A percentile compares a stretch with the other conserved stretches of the same genome.
Conservation (phyloP, 2,888 invertebrate genomes). For the Dexiosoma caninum region DNA sequence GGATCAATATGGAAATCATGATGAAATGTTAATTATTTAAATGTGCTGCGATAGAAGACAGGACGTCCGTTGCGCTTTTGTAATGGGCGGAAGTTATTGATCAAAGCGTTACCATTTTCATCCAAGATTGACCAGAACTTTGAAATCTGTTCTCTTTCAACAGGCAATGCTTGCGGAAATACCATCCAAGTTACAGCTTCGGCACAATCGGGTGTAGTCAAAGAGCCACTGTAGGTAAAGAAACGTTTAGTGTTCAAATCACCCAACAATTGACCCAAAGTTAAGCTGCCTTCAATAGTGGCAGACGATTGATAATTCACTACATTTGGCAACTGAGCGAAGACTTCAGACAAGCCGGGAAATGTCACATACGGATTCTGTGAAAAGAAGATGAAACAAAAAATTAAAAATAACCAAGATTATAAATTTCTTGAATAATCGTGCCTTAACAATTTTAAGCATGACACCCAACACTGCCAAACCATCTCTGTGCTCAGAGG, state of each 20-base stretch:
- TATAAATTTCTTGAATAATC: slow-evolving; percentile 38
- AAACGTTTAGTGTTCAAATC: slow-evolving; percentile 67
- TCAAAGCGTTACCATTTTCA: slow-evolving; percentile 24
- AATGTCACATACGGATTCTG: slow-evolving; percentile 35
- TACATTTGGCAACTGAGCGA: slow-evolving; percentile 67
- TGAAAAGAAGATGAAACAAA: neutral
- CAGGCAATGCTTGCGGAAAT: slow-evolving; percentile 60
- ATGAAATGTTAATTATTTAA: too few species aligned
- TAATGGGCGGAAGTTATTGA: slow-evolving; percentile 65
- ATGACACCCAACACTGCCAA: slow-evolving; percentile 83
- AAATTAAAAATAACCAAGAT: neutral
- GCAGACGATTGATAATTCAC: slow-evolving; percentile 60
- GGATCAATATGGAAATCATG: too few species aligned
- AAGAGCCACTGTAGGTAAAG: slow-evolving; percentile 69
- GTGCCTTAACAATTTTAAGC: slow-evolving; percentile 77
- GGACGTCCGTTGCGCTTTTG: slow-evolving; percentile 60
- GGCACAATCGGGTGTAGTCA: slow-evolving; percentile 66
- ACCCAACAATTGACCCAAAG: slow-evolving; percentile 67
- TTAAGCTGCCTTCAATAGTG: slow-evolving; percentile 63
- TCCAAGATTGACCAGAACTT: slow-evolving; percentile 64
- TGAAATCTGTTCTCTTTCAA: slow-evolving; percentile 53
- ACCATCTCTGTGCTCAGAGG: slow-evolving; percentile 79
- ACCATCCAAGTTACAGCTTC: slow-evolving; percentile 65
- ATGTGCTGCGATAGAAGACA: slow-evolving; percentile 47
- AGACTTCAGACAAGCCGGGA: slow-evolving; percentile 66